Base-by-base conservation (phyloP, 2,113 vertebrate species). In the Strigops habroptila region DNA sequence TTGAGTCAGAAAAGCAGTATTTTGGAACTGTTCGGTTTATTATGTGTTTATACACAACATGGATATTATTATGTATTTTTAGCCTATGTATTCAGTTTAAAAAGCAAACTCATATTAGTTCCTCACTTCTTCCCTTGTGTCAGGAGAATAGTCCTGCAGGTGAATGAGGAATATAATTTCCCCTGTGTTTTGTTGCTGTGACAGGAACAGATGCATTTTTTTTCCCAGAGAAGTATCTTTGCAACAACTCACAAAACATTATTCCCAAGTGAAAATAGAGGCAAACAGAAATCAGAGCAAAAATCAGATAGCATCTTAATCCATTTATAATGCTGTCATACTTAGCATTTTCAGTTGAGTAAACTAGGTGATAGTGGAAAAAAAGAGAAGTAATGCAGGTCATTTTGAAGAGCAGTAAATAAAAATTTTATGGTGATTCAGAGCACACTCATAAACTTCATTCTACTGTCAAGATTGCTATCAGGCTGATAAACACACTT, bases 361-460 rank as follows among this genome's bases (percentile, higher is more conserved):
- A 63, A 88, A 57, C 13, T 37, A 52, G 33, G 31, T 81, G 77
- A 88, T 55, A 52, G 39, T n/a, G 43, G 8, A 14, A 24, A 43
- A 51, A 57, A 31, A 2, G 11, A 35, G 4, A 76, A 88, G 69
- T 55, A n/a, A 77, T 48, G 8, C 60, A 78, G 76, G 78, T 86
- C 4, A 48, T 63, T 90, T 43, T 83, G 24, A 64, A 89, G 83
- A 93, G 57, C 39, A 78, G 48, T 71, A 86, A 88, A 82, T 37
- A 95, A 31, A n/a, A 84, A 86, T 81, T 57, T 64, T 35, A 13
- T 68, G 63, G 46, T 94, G 95, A 93, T 77, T 91, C 92, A 96
- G 80, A 92, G 55, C 30, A 46, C 18, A 25, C 41, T 81, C 63
- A 88, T 90, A 75, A 81, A 37, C 52, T 74, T 60, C 27, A 17